These are phyloP conservation scores for Magallana gigas DNA, from an alignment of 1,140 invertebrate genomes.

Conservation along the genomic window DNA sequence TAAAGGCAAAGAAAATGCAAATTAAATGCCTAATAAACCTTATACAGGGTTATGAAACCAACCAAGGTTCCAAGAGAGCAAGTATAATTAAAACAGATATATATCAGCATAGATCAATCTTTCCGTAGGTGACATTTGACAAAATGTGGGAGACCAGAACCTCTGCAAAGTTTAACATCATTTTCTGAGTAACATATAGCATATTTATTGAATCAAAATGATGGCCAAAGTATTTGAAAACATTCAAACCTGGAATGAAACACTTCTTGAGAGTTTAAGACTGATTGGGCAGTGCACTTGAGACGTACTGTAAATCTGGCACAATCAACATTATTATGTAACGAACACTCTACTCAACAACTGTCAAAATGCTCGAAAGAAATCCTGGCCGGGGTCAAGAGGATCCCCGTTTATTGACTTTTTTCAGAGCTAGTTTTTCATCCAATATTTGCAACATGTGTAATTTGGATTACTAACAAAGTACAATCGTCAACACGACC, in stretches of 20 bases:
- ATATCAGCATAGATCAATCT: too few species aligned
- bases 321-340: conserved; percentile 17
- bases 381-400: neutral
- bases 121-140: neutral
- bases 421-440: neutral
- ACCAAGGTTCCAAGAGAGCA: too few species aligned
- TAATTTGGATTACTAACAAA: conserved; percentile 37
- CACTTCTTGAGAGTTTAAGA: conserved; percentile 6
- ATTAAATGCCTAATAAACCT: neutral
- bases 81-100: too few species aligned
- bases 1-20: neutral
- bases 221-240: conserved; percentile 20
- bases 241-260: neutral
- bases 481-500: conserved; percentile 13
- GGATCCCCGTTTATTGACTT: neutral
- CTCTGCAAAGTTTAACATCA: neutral
- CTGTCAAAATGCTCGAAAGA: conserved; percentile 11
- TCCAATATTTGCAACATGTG: conserved; percentile 19
- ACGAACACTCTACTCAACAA: conserved; percentile 12
- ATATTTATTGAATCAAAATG: neutral
- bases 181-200: neutral
- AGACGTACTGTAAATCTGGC: conserved; percentile 6
- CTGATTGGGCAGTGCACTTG: neutral
- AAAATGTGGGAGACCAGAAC: neutral
- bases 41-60: neutral